phyloP scores from a whole-genome alignment of 1,140 invertebrate species.

The Ceratoteleas bidentatus region DNA sequence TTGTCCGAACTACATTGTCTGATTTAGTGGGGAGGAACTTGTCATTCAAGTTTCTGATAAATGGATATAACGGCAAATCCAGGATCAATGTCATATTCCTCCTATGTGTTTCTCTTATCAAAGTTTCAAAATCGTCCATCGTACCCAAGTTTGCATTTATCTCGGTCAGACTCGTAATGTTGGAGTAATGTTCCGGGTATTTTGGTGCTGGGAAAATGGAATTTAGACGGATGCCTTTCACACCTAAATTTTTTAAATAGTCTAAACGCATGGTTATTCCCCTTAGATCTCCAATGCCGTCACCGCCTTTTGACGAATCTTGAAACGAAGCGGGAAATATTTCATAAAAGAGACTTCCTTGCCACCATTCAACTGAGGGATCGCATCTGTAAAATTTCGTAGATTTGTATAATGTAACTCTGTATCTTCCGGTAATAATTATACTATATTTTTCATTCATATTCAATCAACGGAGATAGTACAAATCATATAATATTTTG shows the following conservation, averaged over 20 bases:
- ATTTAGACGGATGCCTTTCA: constrained; percentile 86
- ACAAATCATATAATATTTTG: too few species aligned
- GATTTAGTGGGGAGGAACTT: constrained; percentile 34
- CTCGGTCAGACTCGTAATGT: constrained; percentile 83
- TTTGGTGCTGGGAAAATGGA: constrained; percentile 87
- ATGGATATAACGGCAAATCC: constrained; percentile 87
- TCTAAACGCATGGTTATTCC: constrained; percentile 86
- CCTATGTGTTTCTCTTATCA: constrained; percentile 83
- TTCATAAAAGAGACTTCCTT: constrained; percentile 90
- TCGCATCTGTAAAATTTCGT: constrained; percentile 70
- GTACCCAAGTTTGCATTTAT: constrained; percentile 86
- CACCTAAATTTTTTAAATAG: constrained; percentile 86
- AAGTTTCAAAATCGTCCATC: constrained; percentile 84
- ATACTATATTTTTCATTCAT: too few species aligned
- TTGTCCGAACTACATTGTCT: constrained; percentile 21
- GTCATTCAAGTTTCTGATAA: constrained; percentile 78
- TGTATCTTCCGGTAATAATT: too few species aligned
- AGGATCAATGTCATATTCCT: constrained; percentile 87
- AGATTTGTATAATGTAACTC: too few species aligned
- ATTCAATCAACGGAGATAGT: too few species aligned
- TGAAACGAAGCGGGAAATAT: constrained; percentile 91
- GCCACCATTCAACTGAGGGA: constrained; percentile 87
- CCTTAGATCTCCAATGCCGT: constrained; percentile 88
- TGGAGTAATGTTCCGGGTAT: constrained; percentile 87
- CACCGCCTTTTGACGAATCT: constrained; percentile 85